These are phyloP conservation scores for Pseudomyrmex pallidus DNA, from an alignment of 1,140 invertebrate genomes.

Conservation along the genomic window DNA sequence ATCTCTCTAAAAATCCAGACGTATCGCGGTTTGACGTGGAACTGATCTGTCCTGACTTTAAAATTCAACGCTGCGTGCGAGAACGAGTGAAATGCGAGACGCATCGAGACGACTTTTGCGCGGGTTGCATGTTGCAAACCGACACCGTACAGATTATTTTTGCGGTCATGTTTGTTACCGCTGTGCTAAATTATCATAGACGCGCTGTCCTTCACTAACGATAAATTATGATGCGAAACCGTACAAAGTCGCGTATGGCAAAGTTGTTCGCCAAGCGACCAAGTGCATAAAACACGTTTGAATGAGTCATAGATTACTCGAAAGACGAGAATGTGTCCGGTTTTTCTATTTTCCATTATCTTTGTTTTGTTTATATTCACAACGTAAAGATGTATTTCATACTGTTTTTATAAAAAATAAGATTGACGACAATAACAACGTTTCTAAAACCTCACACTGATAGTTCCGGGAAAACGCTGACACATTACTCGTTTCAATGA, in stretches of 20 bases:
- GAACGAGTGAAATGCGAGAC: constrained; percentile 6
- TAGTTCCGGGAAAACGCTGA: not conserved
- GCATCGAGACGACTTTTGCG: not conserved
- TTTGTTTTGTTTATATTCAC: too few species aligned
- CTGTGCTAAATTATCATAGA: constrained; percentile 23
- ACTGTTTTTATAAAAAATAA: not conserved
- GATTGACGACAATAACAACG: not conserved
- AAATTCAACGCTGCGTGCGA: not conserved
- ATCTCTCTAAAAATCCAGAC: too few species aligned
- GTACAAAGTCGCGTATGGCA: not conserved
- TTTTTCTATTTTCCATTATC: not conserved
- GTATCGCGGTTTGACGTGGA: not conserved
- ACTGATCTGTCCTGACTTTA: not conserved
- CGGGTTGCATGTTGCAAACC: not conserved
- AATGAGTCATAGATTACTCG: not conserved
- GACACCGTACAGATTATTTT: constrained; percentile 38
- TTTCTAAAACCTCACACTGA: not conserved
- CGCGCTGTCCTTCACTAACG: not conserved
- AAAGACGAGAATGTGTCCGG: not conserved
- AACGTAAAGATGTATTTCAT: not conserved
- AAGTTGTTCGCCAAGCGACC: not conserved
- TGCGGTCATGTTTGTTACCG: constrained; percentile 33
- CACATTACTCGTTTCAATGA: not conserved
- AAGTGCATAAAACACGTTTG: not conserved
- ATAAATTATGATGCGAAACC: constrained; percentile 47